Evolutionary conservation across 1,140 invertebrate genomes (phyloP).

Genomic region (Phortica variegata): DNA sequence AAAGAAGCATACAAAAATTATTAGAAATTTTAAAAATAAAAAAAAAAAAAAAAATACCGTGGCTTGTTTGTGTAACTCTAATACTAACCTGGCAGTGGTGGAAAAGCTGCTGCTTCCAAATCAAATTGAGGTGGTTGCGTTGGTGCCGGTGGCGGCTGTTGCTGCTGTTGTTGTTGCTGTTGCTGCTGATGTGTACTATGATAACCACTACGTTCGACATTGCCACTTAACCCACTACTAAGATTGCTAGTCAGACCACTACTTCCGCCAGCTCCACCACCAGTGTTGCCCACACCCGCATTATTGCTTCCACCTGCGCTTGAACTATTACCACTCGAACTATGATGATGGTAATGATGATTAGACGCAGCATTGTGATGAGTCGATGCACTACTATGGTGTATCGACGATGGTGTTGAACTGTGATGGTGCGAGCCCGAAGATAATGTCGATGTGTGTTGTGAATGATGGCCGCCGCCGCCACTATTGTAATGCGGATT

Average conservation of each 20-base stretch:
- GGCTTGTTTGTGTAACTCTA: not conserved
- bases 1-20: too few species aligned
- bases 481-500: conserved; percentile 41
- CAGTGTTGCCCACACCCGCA: conserved; percentile 32
- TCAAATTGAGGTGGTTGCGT: conserved; percentile 68
- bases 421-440: conserved; percentile 30
- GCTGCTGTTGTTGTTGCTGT: conserved; percentile 46
- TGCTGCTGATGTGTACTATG: conserved; percentile 38
- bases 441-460: conserved; percentile 29
- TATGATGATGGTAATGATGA: conserved; percentile 38
- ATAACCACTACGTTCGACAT: conserved; percentile 31
- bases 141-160: conserved; percentile 36
- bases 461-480: conserved; percentile 25
- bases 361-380: conserved; percentile 28
- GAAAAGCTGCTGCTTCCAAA: conserved; percentile 77
- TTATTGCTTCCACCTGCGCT: not conserved
- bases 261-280: conserved; percentile 12
- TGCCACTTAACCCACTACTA: conserved; percentile 16
- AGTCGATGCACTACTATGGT: conserved; percentile 16
- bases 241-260: not conserved
- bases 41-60: too few species aligned
- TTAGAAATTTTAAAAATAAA: too few species aligned
- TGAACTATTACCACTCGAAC: conserved; percentile 37
- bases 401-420: conserved; percentile 20
- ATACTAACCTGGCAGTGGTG: conserved; percentile 70